A percentile compares a stretch with the other conserved stretches of the same genome.
Conservation (phyloP, 2,888 invertebrate genomes). For the Lordiphosa fenestrarum region DNA sequence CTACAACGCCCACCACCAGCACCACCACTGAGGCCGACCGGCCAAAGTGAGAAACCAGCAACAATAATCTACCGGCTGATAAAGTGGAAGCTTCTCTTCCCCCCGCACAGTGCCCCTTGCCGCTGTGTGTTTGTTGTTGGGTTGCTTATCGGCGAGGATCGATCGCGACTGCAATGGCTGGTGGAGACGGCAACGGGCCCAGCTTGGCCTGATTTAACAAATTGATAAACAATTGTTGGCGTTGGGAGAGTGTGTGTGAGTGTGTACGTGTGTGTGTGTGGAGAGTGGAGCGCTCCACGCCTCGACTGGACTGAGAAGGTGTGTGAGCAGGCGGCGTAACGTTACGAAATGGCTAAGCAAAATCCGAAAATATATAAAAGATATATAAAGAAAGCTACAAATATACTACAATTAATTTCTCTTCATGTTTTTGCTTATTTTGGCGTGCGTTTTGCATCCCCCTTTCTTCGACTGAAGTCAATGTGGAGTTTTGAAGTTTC, state of each 20-base stretch:
- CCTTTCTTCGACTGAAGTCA: too few species aligned
- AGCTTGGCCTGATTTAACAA: conserved; percentile 75
- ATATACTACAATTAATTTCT: too few species aligned
- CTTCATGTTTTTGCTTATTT: too few species aligned
- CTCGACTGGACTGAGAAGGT: conserved; percentile 2
- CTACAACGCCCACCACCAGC: conserved; percentile 71
- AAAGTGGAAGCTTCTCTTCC: conserved; percentile 38
- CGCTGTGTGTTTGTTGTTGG: conserved; percentile 31
- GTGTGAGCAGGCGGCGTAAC: conserved; percentile 54
- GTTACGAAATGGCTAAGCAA: conserved; percentile 74
- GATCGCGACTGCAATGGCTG: conserved; percentile 54
- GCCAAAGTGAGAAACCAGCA: conserved; percentile 74
- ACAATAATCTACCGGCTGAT: conserved; percentile 73
- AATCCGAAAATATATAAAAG: conserved; percentile 16
- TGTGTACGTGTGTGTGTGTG: conserved; percentile 15
- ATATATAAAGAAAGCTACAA: too few species aligned
- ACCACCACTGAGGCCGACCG: conserved; percentile 26
- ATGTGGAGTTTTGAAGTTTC: too few species aligned
- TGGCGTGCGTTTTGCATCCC: too few species aligned
- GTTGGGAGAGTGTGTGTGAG: conserved; percentile 48
- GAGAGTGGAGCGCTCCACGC: conserved; percentile 1
- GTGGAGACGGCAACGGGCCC: conserved; percentile 51
- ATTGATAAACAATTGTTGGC: conserved; percentile 76
- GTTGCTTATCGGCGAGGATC: conserved; percentile 71
- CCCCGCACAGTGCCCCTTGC: neutral